phyloP scores from a whole-genome alignment of 2,113 vertebrate species.

The Haplochromis burtoni region DNA sequence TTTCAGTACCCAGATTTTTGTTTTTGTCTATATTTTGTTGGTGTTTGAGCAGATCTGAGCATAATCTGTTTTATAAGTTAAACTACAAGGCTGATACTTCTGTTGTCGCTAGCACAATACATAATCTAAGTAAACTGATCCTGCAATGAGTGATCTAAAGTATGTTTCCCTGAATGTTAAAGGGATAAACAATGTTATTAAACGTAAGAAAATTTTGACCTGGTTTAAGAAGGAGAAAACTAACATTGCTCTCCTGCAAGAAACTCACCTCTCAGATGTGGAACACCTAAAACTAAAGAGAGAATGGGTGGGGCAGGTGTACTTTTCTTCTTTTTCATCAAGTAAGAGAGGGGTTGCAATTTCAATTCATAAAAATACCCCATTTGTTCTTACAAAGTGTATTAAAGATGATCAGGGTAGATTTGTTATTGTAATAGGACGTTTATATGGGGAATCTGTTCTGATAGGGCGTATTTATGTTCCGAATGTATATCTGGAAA shows the following conservation, averaged over 20 bases:
- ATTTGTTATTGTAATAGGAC: fast-evolving
- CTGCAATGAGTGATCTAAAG: neutral
- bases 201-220: fast-evolving
- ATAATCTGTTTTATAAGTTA: neutral
- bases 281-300: neutral
- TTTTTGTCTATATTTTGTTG: too few relatives aligned
- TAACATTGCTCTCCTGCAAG: neutral
- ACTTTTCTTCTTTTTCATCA: neutral
- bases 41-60: too few relatives aligned
- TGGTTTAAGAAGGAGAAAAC: neutral
- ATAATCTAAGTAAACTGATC: neutral
- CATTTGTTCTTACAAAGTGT: neutral
- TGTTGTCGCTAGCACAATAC: neutral
- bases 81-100: neutral
- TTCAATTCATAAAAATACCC: too few relatives aligned
- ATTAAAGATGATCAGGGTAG: neutral
- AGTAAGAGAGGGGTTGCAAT: neutral
- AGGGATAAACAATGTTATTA: neutral
- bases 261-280: neutral
- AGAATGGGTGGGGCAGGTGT: neutral
- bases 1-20: too few relatives aligned
- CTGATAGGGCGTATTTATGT: neutral
- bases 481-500: fast-evolving
- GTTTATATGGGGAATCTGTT: too few relatives aligned
- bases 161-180: neutral